phyloP scores from a whole-genome alignment of 2,888 invertebrate species.

The Stenichneumon culpator region DNA sequence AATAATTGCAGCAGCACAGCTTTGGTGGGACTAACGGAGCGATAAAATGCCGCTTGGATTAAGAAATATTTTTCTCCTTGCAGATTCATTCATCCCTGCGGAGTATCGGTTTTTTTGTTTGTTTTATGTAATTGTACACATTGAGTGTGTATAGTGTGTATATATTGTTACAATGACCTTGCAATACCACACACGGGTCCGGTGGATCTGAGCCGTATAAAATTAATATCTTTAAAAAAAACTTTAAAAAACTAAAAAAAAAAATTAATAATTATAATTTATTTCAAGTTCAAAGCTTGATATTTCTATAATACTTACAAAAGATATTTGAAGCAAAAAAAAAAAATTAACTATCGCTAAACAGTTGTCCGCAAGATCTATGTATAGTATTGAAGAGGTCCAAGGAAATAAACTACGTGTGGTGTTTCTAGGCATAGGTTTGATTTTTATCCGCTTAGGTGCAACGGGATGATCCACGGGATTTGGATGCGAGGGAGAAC shows the following conservation, averaged over 20 bases:
- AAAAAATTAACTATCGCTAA: background rate
- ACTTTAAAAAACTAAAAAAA: background rate
- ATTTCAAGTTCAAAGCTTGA: background rate
- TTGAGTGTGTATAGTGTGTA: conserved; percentile 17
- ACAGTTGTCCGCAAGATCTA: background rate
- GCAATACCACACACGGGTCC: background rate
- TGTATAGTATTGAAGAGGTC: background rate
- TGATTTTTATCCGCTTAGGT: conserved; percentile 48
- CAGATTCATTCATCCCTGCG: conserved; percentile 30
- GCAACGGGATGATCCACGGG: conserved; percentile 41
- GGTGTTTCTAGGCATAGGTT: conserved; percentile 63
- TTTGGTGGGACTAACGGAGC: conserved; percentile 48
- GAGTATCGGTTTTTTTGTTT: conserved; percentile 40
- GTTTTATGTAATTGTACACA: background rate
- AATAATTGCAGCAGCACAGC: conserved; percentile 44
- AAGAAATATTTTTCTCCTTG: conserved; percentile 28
- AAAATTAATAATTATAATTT: background rate
- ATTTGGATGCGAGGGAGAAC: conserved; percentile 33
- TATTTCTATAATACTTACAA: background rate
- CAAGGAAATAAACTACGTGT: conserved; percentile 46
- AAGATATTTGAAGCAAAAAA: background rate
- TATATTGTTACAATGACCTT: conserved; percentile 11
- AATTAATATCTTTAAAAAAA: too few species aligned
- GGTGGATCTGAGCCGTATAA: background rate
- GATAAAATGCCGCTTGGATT: conserved; percentile 49